Evolutionary conservation across 1,140 invertebrate genomes (phyloP).

Genomic region (Conus ventricosus): DNA sequence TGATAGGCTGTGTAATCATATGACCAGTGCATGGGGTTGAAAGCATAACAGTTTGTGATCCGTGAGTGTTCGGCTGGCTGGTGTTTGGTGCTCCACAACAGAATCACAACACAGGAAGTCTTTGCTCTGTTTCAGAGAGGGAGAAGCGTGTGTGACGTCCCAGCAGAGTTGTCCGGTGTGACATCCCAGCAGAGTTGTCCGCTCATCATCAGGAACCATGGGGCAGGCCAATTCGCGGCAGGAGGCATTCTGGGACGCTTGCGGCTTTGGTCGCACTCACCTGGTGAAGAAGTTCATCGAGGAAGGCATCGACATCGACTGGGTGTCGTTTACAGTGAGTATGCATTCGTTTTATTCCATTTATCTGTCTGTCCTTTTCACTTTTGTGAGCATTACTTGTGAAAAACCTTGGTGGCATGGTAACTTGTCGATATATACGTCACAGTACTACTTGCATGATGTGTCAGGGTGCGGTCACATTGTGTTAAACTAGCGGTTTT

Average conservation of each 20-base stretch:
- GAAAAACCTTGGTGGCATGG: no score
- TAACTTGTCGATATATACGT: no score
- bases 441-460: no score
- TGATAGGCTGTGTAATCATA: no score
- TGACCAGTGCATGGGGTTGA: no score
- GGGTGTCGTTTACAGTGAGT: slow-evolving; percentile 73
- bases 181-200: neutral
- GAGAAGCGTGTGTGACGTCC: neutral
- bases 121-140: neutral
- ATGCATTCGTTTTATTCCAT: neutral
- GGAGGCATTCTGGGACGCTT: slow-evolving; percentile 74
- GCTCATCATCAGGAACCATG: slow-evolving; percentile 56
- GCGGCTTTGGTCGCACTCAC: slow-evolving; percentile 71
- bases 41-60: no score
- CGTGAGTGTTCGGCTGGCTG: no score
- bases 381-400: no score
- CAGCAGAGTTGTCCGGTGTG: neutral
- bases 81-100: no score
- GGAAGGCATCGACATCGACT: slow-evolving; percentile 74
- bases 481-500: no score
- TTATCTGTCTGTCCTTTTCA: no score
- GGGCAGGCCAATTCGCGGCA: slow-evolving; percentile 77
- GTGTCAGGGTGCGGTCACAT: no score
- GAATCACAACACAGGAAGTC: neutral
- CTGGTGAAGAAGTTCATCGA: slow-evolving; percentile 69